Evolutionary conservation across 35 echinoderm and acorn worm genomes (phyloP), one percentile per base, ranked within the genome.

Genomic region (Heliocidaris erythrogramma): DNA sequence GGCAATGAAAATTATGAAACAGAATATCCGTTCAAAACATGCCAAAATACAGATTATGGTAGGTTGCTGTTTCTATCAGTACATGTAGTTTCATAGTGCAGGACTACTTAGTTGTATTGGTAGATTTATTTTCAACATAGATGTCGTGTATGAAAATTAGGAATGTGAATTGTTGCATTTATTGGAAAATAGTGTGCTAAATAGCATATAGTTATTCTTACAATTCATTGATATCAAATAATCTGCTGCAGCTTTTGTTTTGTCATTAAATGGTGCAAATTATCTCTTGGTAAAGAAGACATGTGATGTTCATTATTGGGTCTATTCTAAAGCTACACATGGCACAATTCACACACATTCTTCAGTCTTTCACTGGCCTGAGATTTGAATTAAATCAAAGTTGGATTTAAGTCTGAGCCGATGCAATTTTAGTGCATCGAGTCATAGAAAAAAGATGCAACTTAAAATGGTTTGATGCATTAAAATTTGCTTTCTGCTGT

Each of bases 181-280:
- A 78, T 78, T 78, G 65, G 18, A 27, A 69, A 78, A 78, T 78
- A 78, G 65, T 78, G 65, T 78, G 65, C 65, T 78, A 78, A 21
- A 78, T 1, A n/a, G 27, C 65, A 27, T 78, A 10, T 78, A 78
- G 65, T 5, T 78, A 78, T 78, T 56, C 10, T 56, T 56, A 56
- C 10, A 56, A 42, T 42, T 42, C 35, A 42, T 42, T 42, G 3
- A 56, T 56, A 56, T 11, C 10, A 56, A 56, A 12, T 21, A 42
- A 27, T 78, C 65, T n/a, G 65, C 65, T 78, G 65, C 65, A 78
- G 65, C 65, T 78, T 78, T 78, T 78, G 65, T 78, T 27, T 27
- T 78, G 65, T 78, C 65, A 78, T 78, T 78, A 78, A 56, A 78
- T 78, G 65, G 65, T 78, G 65, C 65, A 78, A 78, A 78, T n/a